Conservation (phyloP, 2,888 invertebrate species). For the Dasypogon diadema region DNA sequence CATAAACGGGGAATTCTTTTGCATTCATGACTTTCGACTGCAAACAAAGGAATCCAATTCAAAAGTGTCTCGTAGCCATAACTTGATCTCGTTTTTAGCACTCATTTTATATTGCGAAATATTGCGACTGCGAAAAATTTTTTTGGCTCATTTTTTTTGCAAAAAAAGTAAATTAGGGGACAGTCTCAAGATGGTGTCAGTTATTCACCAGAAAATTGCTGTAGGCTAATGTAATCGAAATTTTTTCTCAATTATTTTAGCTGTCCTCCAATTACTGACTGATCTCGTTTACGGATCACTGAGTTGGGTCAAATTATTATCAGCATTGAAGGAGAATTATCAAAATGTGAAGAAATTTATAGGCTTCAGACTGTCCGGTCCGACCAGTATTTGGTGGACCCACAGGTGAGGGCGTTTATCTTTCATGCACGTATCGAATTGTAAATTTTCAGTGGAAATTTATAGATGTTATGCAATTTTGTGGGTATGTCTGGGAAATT, state of each 20-base stretch:
- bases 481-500: not conserved
- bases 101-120: slow-evolving; percentile 28
- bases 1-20: not conserved
- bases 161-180: slow-evolving; percentile 16
- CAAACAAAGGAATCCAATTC: slow-evolving; percentile 29
- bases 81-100: not conserved
- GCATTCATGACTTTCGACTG: slow-evolving; percentile 22
- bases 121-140: slow-evolving; percentile 8
- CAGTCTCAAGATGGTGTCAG: not conserved
- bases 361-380: not conserved
- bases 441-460: not conserved
- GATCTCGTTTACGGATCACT: slow-evolving; percentile 26
- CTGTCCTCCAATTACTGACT: slow-evolving; percentile 16
- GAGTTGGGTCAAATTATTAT: slow-evolving; percentile 19
- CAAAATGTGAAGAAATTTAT: too few relatives aligned
- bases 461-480: not conserved
- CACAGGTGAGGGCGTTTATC: not conserved
- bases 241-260: slow-evolving; percentile 7
- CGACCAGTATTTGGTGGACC: not conserved
- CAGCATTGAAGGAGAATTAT: not conserved
- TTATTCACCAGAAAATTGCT: not conserved
- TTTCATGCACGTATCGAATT: not conserved
- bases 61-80: not conserved
- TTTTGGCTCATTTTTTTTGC: not conserved
- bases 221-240: not conserved